These are phyloP conservation scores for Calonectris borealis DNA, from an alignment of 2,113 vertebrate species.

Conservation along the genomic window DNA sequence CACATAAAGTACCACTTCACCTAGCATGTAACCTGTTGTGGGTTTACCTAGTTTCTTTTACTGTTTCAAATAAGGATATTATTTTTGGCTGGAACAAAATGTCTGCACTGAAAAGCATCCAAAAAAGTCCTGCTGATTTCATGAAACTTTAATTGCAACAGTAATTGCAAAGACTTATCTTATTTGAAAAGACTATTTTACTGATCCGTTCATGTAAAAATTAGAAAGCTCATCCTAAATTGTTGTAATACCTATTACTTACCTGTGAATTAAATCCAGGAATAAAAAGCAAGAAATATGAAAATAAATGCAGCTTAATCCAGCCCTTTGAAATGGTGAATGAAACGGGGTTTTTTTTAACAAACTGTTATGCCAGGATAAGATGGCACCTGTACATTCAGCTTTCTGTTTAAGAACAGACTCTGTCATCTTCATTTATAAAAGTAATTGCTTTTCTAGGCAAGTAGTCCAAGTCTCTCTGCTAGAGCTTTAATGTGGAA, in stretches of 20 bases:
- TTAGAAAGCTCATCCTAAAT: constrained; percentile 43
- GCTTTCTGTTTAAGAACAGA: constrained; percentile 31
- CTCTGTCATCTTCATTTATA: constrained; percentile 10
- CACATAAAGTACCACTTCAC: neutral
- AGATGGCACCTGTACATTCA: neutral
- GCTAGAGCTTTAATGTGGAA: constrained; percentile 4
- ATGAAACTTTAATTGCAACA: constrained; percentile 51
- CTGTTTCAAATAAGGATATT: neutral
- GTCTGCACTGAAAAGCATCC: neutral
- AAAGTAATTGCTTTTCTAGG: constrained; percentile 20
- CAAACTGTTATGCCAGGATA: neutral
- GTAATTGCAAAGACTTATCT: constrained; percentile 32
- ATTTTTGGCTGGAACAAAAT: constrained; percentile 11
- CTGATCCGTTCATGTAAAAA: constrained; percentile 37
- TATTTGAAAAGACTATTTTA: constrained; percentile 4
- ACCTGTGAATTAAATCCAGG: constrained; percentile 26
- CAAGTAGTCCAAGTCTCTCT: neutral
- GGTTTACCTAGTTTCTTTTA: constrained; percentile 3
- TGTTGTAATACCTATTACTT: constrained; percentile 43
- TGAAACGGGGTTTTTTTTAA: neutral
- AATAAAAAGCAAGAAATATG: constrained; percentile 16
- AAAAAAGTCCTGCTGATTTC: constrained; percentile 24
- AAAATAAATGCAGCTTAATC: constrained; percentile 40
- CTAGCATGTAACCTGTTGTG: neutral
- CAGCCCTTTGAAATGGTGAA: constrained; percentile 3